Evolutionary conservation across 2,888 invertebrate species (phyloP).

Genomic region (Torymus texanus): DNA sequence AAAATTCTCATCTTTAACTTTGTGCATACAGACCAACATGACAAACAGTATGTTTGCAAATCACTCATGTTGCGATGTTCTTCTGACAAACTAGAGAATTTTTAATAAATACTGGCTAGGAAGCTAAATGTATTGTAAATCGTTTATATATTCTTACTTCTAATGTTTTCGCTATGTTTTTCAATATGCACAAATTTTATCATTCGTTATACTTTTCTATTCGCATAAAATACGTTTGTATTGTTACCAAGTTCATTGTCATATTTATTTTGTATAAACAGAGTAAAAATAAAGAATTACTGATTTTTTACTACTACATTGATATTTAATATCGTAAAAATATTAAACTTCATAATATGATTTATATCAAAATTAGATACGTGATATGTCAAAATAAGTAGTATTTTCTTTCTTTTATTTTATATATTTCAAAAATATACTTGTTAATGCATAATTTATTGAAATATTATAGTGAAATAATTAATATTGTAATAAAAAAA

Average conservation of each 20-base stretch:
- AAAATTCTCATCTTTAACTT: conserved; percentile 31
- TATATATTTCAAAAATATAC: conserved; percentile 31
- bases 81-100: conserved; percentile 22
- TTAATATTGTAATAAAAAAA: conserved; percentile 13
- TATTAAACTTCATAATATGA: conserved; percentile 52
- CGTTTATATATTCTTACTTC: conserved; percentile 28
- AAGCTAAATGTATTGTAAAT: conserved; percentile 33
- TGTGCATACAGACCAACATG: conserved; percentile 41
- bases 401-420: conserved; percentile 21
- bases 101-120: conserved; percentile 41
- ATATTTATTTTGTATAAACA: conserved; percentile 5
- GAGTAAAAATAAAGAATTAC: conserved; percentile 43
- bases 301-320: conserved; percentile 37
- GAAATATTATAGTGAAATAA: not conserved
- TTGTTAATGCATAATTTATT: conserved; percentile 4
- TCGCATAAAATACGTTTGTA: conserved; percentile 11
- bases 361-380: conserved; percentile 41
- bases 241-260: conserved; percentile 35
- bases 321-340: conserved; percentile 40
- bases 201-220: conserved; percentile 18
- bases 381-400: conserved; percentile 57
- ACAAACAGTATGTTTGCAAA: conserved; percentile 7
- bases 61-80: not conserved
- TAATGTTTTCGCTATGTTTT: conserved; percentile 15
- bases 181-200: conserved; percentile 35